These are phyloP conservation scores for Uloborus diversus DNA, from an alignment of 1,140 invertebrate species.

Conservation along the genomic window DNA sequence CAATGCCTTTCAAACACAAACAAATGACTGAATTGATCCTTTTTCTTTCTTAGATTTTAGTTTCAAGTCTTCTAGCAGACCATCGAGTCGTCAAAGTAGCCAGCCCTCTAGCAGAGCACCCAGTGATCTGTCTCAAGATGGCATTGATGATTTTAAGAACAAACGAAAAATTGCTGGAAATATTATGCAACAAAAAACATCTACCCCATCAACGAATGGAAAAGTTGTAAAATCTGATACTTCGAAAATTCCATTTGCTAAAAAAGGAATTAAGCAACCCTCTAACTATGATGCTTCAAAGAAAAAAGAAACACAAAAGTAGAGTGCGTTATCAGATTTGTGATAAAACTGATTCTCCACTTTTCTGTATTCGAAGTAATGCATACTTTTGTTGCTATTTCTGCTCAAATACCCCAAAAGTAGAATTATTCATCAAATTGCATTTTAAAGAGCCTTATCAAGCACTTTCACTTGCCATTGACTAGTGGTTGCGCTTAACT, in stretches of 20 bases:
- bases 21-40: no score
- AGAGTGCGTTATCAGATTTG: background rate
- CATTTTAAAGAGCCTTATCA: background rate
- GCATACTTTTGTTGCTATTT: background rate
- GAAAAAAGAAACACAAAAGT: background rate
- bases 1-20: no score
- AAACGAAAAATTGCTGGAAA: conserved; percentile 33
- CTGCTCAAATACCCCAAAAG: background rate
- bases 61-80: conserved; percentile 24
- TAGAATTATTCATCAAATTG: background rate
- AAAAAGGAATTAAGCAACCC: conserved; percentile 23
- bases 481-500: background rate
- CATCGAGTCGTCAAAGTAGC: conserved; percentile 45
- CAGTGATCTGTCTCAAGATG: conserved; percentile 53
- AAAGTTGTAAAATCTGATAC: background rate
- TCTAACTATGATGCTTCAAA: background rate
- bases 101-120: conserved; percentile 37
- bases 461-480: background rate
- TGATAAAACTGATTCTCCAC: background rate
- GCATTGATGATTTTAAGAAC: conserved; percentile 24
- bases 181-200: background rate
- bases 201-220: background rate
- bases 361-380: background rate
- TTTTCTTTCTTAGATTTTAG: background rate
- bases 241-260: conserved; percentile 37